Base-by-base conservation (phyloP, 1,140 invertebrate species). In the Caenorhabditis tropicalis region DNA sequence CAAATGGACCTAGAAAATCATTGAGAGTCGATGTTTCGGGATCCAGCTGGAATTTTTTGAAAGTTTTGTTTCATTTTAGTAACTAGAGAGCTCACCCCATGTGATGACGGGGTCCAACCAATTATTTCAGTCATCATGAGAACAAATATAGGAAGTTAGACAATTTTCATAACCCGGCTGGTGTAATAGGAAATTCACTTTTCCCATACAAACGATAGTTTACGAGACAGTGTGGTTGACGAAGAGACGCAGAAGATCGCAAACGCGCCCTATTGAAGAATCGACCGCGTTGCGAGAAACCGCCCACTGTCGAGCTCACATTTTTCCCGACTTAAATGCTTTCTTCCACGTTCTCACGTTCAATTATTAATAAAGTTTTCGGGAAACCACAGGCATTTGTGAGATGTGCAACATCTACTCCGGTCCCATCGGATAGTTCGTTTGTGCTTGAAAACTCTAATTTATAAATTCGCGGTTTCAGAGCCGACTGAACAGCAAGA, bases 211-310 rank as follows among this genome's bases (percentile, higher is more conserved):
- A n/a, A 43, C 39, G 39, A 6, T 43, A 43, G 5, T 43, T 43
- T 27, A 10, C 29, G 65, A 74, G 65, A 27, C 12, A 74, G 36
- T 74, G 33, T 43, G 6, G 9, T 19, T 24, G 43, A 6, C n/a
- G 65, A 15, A 24, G 65, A 74, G 36, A 74, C 65, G 36, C 36
- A 74, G 36, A 4, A n/a, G n/a, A 46, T 43, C 10, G 65, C 15
- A 74, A 74, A 74, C 36, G n/a, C 36, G 65, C 65, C 24, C 36
- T n/a, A 24, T 74, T 43, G 65, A 43, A 5, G 43, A 24, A 43
- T 10, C 65, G 65, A 33, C 12, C 65, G 65, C 65, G 65, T 46
- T 21, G 65, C 65, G 65, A 46, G 65, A 74, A 74, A 74, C 65
- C 65, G 65, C 65, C 65, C 65, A 74, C 65, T 24, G 19, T 24